Percentiles rank a stretch among this genome's conserved stretches.
These are phyloP conservation scores for Leptinotarsa rubiginosa DNA, from an alignment of 2,888 invertebrate species.

Conservation along the genomic window DNA sequence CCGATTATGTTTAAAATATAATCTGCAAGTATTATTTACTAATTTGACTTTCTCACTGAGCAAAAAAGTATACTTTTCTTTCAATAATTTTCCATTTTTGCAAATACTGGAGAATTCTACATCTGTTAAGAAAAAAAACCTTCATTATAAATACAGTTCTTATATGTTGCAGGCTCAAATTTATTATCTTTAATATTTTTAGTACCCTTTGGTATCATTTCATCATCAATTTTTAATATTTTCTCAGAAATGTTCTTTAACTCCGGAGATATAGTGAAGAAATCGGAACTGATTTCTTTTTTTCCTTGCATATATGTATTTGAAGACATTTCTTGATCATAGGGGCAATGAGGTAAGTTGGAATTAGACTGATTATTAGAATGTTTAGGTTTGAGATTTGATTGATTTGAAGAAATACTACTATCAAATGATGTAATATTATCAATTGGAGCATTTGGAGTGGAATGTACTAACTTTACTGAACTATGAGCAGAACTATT, in stretches of 20 bases:
- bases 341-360: background rate
- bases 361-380: background rate
- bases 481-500: background rate
- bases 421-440: background rate
- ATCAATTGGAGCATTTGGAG: slow-evolving; percentile 12
- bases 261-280: slow-evolving; percentile 5
- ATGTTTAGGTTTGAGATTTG: background rate
- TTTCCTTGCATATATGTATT: background rate
- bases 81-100: background rate
- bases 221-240: background rate
- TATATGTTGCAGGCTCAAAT: background rate
- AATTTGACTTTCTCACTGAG: background rate
- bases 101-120: slow-evolving; percentile 10
- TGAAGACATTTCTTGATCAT: background rate
- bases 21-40: slow-evolving; percentile 19
- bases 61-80: slow-evolving; percentile 17
- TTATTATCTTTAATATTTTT: slow-evolving; percentile 6
- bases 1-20: too few relatives aligned
- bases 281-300: slow-evolving; percentile 20
- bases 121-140: background rate
- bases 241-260: slow-evolving; percentile 5
- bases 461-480: slow-evolving; percentile 14
- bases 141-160: background rate
- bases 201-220: slow-evolving; percentile 1
- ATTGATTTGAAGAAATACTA: background rate